These are phyloP conservation scores for Sanderia malayensis DNA, from an alignment of 30 jellyfish, hydroid and myxozoan species.

Conservation along the genomic window DNA sequence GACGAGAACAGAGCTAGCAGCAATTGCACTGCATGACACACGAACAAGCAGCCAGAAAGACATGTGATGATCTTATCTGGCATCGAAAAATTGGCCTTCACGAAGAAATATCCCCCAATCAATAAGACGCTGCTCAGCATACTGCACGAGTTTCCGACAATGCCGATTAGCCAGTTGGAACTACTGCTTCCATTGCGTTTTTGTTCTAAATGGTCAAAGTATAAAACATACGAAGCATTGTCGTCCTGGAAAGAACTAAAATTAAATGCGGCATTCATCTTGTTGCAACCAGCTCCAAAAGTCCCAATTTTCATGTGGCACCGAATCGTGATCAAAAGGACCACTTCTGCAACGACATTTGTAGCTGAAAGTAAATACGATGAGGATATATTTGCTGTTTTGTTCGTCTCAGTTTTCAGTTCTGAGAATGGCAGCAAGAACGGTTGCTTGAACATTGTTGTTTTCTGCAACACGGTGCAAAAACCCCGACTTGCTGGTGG, in stretches of 20 bases:
- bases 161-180: neutral
- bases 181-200: too few species aligned
- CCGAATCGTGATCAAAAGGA: too few species aligned
- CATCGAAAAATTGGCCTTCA: constrained; percentile 10
- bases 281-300: too few species aligned
- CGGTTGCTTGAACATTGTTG: neutral
- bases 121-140: neutral
- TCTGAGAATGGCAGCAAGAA: neutral
- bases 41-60: constrained; percentile 7
- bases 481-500: neutral
- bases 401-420: neutral
- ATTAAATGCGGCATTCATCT: too few species aligned
- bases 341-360: neutral
- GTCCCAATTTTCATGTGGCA: too few species aligned
- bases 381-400: neutral
- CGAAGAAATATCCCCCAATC: neutral
- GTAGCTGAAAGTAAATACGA: neutral
- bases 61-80: constrained; percentile 21
- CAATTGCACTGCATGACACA: constrained; percentile 30
- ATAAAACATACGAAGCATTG: too few species aligned
- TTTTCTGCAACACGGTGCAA: neutral
- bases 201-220: neutral
- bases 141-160: constrained; percentile 37
- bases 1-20: neutral
- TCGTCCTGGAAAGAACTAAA: too few species aligned